A percentile compares a stretch with the other conserved stretches of the same genome.
Conservation (phyloP, 1,140 invertebrate species). For the Dreissena rostriformis region DNA sequence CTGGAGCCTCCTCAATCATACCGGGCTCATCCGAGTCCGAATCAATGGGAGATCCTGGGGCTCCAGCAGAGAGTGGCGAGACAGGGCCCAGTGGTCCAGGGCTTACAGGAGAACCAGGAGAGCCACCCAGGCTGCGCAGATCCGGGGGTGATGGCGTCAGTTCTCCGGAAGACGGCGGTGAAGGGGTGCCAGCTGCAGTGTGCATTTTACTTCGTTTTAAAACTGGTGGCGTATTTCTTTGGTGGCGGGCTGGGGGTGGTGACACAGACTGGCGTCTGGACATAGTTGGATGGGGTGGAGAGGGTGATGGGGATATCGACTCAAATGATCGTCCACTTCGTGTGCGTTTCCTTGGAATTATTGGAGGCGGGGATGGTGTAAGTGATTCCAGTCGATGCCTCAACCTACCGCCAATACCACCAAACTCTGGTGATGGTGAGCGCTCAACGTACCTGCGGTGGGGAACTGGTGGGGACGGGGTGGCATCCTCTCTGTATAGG, state of each 20-base stretch:
- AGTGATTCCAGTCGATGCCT: conserved; percentile 25
- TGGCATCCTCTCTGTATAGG: conserved; percentile 38
- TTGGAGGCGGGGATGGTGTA: conserved; percentile 23
- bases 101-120: conserved; percentile 29
- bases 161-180: conserved; percentile 50
- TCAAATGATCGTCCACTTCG: conserved; percentile 26
- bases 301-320: conserved; percentile 44
- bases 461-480: conserved; percentile 29
- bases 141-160: conserved; percentile 51
- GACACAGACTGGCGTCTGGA: conserved; percentile 7
- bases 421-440: conserved; percentile 15
- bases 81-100: conserved; percentile 35
- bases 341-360: conserved; percentile 2
- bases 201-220: conserved; percentile 20
- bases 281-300: conserved; percentile 27
- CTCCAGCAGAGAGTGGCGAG: conserved; percentile 22
- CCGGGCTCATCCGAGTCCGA: conserved; percentile 1
- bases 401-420: not conserved
- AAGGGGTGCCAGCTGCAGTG: conserved; percentile 22
- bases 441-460: conserved; percentile 10
- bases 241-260: conserved; percentile 24
- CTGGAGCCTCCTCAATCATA: not conserved
- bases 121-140: not conserved
- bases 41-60: conserved; percentile 36
- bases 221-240: conserved; percentile 46